Percentiles rank a stretch among this genome's conserved stretches.
phyloP scores from a whole-genome alignment of 2,113 vertebrate genomes.

The Pholis gunnellus region DNA sequence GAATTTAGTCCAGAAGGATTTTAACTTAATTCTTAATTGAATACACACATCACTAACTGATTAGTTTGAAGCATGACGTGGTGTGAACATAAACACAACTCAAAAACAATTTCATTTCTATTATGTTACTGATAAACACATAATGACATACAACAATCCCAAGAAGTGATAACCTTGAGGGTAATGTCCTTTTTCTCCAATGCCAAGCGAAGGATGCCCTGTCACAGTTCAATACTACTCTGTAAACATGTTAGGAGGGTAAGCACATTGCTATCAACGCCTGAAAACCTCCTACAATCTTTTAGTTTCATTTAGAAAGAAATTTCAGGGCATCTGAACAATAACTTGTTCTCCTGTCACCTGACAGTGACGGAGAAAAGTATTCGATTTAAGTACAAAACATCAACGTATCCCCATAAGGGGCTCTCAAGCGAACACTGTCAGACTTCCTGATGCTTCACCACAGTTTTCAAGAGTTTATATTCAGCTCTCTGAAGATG shows the following conservation, averaged over 20 bases:
- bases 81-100: no score
- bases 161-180: conserved; percentile 11
- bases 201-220: not conserved
- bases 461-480: conserved; percentile 16
- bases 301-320: not conserved
- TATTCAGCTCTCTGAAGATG: conserved; percentile 14
- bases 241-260: not conserved
- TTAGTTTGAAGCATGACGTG: not conserved
- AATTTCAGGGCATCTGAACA: conserved; percentile 7
- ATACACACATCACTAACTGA: not conserved
- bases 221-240: conserved; percentile 8
- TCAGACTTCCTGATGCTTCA: conserved; percentile 25
- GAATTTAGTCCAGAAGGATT: not conserved
- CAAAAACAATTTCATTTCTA: no score
- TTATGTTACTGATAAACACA: not conserved
- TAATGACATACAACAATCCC: not conserved
- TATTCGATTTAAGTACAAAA: conserved; percentile 21
- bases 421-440: conserved; percentile 24
- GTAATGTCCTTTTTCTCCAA: not conserved
- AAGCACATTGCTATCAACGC: not conserved
- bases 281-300: not conserved
- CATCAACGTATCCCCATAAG: conserved; percentile 32
- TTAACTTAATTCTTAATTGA: not conserved
- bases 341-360: conserved; percentile 18
- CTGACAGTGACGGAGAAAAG: conserved; percentile 36